Evolutionary conservation across 2,888 invertebrate species (phyloP).

Genomic region (Hedya salicella): DNA sequence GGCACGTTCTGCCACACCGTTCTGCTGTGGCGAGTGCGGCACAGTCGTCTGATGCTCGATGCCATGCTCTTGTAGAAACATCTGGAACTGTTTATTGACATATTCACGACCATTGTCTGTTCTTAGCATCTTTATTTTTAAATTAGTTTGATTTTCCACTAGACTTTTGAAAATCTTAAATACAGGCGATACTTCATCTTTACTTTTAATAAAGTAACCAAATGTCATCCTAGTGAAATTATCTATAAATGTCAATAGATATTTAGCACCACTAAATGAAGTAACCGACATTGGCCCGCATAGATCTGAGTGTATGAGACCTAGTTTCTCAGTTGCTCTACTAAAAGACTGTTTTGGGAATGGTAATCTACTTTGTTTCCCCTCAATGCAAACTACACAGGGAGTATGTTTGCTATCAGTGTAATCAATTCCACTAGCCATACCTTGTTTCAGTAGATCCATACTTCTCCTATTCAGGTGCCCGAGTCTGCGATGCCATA

Average conservation of each 20-base stretch:
- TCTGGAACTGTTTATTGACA: conserved; percentile 44
- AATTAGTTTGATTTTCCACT: conserved; percentile 48
- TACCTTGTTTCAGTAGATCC: conserved; percentile 43
- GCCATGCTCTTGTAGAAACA: conserved; percentile 43
- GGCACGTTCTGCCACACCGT: conserved; percentile 55
- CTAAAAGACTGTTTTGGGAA: conserved; percentile 41
- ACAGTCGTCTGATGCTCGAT: conserved; percentile 51
- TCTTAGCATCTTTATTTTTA: conserved; percentile 42
- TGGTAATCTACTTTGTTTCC: conserved; percentile 44
- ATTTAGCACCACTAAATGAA: conserved; percentile 8
- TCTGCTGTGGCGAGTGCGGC: conserved; percentile 54
- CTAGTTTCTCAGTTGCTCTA: conserved; percentile 39
- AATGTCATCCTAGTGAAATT: conserved; percentile 24
- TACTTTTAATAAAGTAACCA: conserved; percentile 29
- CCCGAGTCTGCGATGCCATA: conserved; percentile 45
- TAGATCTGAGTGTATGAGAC: conserved; percentile 18
- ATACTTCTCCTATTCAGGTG: conserved; percentile 43
- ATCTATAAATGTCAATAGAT: conserved; percentile 29
- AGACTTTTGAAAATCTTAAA: no score
- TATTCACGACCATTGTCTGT: conserved; percentile 48
- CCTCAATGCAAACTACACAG: conserved; percentile 44
- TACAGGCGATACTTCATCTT: conserved; percentile 38
- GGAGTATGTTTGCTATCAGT: conserved; percentile 21
- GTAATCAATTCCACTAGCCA: conserved; percentile 43
- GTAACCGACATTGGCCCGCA: conserved; percentile 10